phyloP scores from a whole-genome alignment of 2,888 invertebrate genomes.

The Hybos culiciformis region DNA sequence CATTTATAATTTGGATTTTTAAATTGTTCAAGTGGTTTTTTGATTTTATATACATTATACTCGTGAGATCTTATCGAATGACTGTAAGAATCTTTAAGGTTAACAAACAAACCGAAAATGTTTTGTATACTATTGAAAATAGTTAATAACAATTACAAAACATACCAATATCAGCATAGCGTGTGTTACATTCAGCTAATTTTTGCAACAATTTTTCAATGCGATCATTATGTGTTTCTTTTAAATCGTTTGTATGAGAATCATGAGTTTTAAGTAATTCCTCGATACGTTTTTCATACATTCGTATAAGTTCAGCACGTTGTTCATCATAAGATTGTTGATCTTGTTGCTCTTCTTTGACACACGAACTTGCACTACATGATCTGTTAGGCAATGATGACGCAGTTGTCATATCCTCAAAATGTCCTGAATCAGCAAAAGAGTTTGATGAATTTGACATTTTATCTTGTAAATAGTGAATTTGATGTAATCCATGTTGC shows the following conservation, averaged over 20 bases:
- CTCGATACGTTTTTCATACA: conserved; percentile 61
- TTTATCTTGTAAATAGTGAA: conserved; percentile 34
- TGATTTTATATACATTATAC: too few relatives aligned
- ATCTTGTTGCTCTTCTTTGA: conserved; percentile 16
- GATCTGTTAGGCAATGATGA: conserved; percentile 58
- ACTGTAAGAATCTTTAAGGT: too few relatives aligned
- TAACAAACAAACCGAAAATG: too few relatives aligned
- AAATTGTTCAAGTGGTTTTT: too few relatives aligned
- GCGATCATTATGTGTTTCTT: conserved; percentile 66
- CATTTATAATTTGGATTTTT: too few relatives aligned
- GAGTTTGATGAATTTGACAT: conserved; percentile 43
- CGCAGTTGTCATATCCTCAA: conserved; percentile 65
- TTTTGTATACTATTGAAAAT: too few relatives aligned
- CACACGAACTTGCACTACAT: conserved; percentile 17
- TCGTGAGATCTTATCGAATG: too few relatives aligned
- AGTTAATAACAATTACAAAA: too few relatives aligned
- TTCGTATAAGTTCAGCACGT: conserved; percentile 50
- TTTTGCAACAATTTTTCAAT: conserved; percentile 59
- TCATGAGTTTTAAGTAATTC: conserved; percentile 52
- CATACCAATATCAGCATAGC: conserved; percentile 65
- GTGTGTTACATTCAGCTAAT: conserved; percentile 57
- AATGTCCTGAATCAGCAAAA: conserved; percentile 74
- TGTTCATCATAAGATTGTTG: conserved; percentile 45
- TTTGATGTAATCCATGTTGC: conserved; percentile 28
- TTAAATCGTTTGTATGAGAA: conserved; percentile 56